phyloP scores from a whole-genome alignment of 2,888 invertebrate genomes.

The Hirtodrosophila alboralis region DNA sequence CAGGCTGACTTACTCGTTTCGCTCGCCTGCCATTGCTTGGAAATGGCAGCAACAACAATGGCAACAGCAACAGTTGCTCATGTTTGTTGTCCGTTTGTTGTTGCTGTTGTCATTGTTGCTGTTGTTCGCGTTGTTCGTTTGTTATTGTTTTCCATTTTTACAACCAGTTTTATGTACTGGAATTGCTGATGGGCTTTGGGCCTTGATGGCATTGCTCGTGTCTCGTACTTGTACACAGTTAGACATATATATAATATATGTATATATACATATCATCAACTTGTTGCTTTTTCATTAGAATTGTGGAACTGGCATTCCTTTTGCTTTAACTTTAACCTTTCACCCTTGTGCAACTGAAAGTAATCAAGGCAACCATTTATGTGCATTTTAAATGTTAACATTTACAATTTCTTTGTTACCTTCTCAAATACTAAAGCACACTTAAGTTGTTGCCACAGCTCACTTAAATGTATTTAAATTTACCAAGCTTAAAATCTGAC shows the following conservation, averaged over 20 bases:
- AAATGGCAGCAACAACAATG: slow-evolving; percentile 8
- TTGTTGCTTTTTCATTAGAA: slow-evolving; percentile 65
- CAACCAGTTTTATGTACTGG: slow-evolving; percentile 65
- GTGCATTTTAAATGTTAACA: slow-evolving; percentile 57
- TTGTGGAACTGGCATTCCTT: slow-evolving; percentile 3
- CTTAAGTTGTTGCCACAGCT: too few relatives aligned
- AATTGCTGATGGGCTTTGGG: slow-evolving; percentile 65
- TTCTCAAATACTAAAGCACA: not conserved
- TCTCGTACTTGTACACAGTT: slow-evolving; percentile 10
- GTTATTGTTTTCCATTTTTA: slow-evolving; percentile 71
- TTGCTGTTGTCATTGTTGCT: slow-evolving; percentile 30
- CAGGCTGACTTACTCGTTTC: slow-evolving; percentile 43
- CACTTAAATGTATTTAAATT: too few relatives aligned
- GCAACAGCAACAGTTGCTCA: slow-evolving; percentile 69
- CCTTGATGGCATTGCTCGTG: slow-evolving; percentile 34
- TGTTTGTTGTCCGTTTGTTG: too few relatives aligned
- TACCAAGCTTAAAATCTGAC: too few relatives aligned
- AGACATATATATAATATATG: not conserved
- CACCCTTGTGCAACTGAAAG: slow-evolving; percentile 56
- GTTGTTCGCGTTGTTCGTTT: slow-evolving; percentile 34
- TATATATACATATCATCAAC: slow-evolving; percentile 25
- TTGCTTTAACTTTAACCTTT: slow-evolving; percentile 49
- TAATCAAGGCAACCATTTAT: slow-evolving; percentile 72
- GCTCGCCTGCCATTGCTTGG: slow-evolving; percentile 60
- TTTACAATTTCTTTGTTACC: slow-evolving; percentile 12